These are phyloP conservation scores for Scomberomorus guttatus DNA, from an alignment of 2,797 vertebrate genomes.

Conservation along the genomic window DNA sequence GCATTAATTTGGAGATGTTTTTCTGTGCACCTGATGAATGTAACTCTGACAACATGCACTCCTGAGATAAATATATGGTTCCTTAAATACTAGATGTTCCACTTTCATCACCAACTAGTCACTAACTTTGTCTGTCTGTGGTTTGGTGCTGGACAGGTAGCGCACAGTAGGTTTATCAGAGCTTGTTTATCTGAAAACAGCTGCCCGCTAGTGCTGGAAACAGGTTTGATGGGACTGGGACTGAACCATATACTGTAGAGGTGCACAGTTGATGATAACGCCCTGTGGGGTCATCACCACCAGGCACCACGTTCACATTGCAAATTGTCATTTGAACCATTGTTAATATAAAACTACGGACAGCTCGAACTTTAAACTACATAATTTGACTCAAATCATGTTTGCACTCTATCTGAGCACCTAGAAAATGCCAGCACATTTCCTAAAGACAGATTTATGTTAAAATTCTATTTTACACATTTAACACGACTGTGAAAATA, in stretches of 20 bases:
- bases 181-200: neutral
- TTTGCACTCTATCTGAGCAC: neutral
- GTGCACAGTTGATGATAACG: too few species aligned
- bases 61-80: neutral
- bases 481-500: neutral
- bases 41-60: neutral
- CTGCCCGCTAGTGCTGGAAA: too few species aligned
- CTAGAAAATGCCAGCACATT: neutral
- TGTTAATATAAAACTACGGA: neutral
- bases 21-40: neutral
- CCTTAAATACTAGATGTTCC: too few species aligned
- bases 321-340: too few species aligned
- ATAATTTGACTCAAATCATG: neutral
- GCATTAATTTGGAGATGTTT: neutral
- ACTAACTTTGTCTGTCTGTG: too few species aligned
- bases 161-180: neutral
- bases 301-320: too few species aligned
- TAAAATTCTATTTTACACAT: neutral
- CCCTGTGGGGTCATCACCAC: too few species aligned
- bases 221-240: too few species aligned
- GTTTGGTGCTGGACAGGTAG: too few species aligned
- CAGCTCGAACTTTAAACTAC: neutral
- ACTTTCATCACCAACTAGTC: neutral
- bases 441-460: neutral
- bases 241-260: too few species aligned